phyloP scores from a whole-genome alignment of 2,113 vertebrate species.

The Bucco capensis region DNA sequence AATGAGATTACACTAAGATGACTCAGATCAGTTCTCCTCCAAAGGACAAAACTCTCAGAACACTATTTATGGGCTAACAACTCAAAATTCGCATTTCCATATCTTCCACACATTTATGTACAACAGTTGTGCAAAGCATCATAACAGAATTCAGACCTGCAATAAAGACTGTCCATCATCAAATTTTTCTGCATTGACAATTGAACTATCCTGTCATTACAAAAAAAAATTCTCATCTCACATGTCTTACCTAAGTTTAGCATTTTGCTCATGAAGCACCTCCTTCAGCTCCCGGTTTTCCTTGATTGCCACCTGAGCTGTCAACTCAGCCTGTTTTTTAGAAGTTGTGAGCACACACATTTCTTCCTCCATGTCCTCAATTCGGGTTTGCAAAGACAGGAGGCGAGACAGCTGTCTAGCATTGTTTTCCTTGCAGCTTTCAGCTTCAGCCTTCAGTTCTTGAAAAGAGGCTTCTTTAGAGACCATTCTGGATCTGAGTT shows the following conservation, averaged over 20 bases:
- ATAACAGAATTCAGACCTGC: neutral
- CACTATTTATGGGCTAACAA: neutral
- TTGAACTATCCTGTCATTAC: neutral
- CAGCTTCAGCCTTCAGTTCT: conserved; percentile 74
- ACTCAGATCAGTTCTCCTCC: neutral
- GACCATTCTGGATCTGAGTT: conserved; percentile 68
- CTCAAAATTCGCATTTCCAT: neutral
- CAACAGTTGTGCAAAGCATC: neutral
- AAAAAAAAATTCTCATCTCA: neutral
- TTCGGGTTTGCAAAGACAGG: conserved; percentile 65
- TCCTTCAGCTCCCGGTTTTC: conserved; percentile 74
- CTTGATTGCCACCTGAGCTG: conserved; percentile 53
- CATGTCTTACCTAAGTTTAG: conserved; percentile 71
- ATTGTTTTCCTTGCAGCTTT: conserved; percentile 73
- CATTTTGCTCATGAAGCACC: conserved; percentile 56
- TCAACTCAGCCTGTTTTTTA: conserved; percentile 68
- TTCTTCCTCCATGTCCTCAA: conserved; percentile 77
- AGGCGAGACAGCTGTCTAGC: conserved; percentile 78
- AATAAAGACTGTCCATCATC: neutral
- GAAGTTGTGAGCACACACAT: conserved; percentile 18
- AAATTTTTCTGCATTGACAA: neutral
- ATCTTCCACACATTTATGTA: neutral
- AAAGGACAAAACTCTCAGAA: neutral
- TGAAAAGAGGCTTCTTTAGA: conserved; percentile 73
- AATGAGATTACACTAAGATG: neutral